These are phyloP conservation scores for Cydia pomonella DNA, from an alignment of 1,140 invertebrate species.

Conservation along the genomic window DNA sequence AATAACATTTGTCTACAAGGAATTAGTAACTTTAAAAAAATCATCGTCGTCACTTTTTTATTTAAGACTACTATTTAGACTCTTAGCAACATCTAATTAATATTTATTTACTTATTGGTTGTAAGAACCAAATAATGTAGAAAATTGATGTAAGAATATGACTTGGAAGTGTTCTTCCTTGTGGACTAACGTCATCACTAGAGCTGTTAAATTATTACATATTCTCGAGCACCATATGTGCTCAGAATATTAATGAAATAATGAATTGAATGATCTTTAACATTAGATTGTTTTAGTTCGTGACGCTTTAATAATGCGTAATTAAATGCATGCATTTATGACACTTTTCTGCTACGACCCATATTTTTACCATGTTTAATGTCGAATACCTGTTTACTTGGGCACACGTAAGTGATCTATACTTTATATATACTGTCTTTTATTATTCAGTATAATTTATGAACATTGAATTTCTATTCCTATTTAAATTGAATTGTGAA, in stretches of 20 bases:
- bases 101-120: not conserved
- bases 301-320: not conserved
- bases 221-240: too few relatives aligned
- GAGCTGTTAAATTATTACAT: too few relatives aligned
- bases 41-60: too few relatives aligned
- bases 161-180: too few relatives aligned
- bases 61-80: too few relatives aligned
- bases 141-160: not conserved
- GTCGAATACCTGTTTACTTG: not conserved
- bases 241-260: too few relatives aligned
- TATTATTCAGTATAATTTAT: not conserved
- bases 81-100: too few relatives aligned
- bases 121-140: conserved; percentile 25
- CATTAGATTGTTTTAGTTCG: not conserved
- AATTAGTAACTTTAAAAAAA: too few relatives aligned
- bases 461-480: not conserved
- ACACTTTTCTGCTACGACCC: not conserved
- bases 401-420: not conserved
- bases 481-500: not conserved
- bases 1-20: not conserved
- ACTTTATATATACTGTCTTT: not conserved
- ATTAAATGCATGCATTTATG: not conserved
- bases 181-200: too few relatives aligned
- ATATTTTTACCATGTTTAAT: not conserved
- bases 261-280: not conserved